These are phyloP conservation scores for Zenarchopterus dispar DNA, from an alignment of 2,797 vertebrate genomes.

Conservation along the genomic window DNA sequence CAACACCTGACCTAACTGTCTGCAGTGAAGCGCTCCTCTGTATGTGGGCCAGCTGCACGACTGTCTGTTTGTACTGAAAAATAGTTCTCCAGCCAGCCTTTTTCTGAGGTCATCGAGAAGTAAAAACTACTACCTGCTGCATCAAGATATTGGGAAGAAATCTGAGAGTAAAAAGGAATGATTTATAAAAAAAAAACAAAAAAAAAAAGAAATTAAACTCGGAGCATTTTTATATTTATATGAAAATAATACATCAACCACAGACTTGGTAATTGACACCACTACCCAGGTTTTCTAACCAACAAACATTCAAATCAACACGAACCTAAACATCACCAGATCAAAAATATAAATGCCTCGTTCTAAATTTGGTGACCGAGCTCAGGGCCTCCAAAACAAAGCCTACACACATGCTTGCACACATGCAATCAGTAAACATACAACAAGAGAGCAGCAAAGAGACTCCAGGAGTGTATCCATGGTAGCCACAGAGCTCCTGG, in stretches of 20 bases:
- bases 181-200: background rate
- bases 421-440: slow-evolving; percentile 59
- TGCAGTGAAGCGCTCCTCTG: background rate
- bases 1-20: background rate
- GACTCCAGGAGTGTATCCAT: slow-evolving; percentile 77
- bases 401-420: slow-evolving; percentile 51
- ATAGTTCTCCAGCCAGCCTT: background rate
- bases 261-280: too few species aligned
- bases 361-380: slow-evolving; percentile 27
- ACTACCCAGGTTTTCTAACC: background rate
- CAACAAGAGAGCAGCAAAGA: slow-evolving; percentile 52
- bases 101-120: too few species aligned
- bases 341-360: slow-evolving; percentile 7
- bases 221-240: background rate
- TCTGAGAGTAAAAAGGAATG: background rate
- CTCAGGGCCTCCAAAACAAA: slow-evolving; percentile 35
- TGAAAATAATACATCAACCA: too few species aligned
- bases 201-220: background rate
- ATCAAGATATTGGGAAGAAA: background rate
- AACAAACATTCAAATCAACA: background rate
- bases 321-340: slow-evolving; percentile 2
- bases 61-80: background rate
- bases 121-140: too few species aligned
- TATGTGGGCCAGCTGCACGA: background rate
- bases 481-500: slow-evolving; percentile 73